phyloP scores from a whole-genome alignment of 2,113 vertebrate genomes.

The Todiramphus saurophagus region DNA sequence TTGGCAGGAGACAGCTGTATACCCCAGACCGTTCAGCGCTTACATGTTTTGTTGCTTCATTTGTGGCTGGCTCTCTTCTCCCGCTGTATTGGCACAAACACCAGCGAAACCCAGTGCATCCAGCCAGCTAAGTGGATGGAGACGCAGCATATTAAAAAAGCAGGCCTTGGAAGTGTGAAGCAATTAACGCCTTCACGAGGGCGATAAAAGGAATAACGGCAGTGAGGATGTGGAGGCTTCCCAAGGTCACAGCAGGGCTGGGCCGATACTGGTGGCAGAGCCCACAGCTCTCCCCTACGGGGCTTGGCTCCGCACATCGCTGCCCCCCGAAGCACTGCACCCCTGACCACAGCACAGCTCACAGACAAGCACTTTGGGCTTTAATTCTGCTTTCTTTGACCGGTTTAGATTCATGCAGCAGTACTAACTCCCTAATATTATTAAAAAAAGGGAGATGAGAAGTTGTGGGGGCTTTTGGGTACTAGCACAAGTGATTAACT shows the following conservation, averaged over 20 bases:
- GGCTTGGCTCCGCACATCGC: neutral
- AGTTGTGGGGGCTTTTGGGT: neutral
- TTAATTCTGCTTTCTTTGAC: neutral
- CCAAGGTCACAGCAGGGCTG: accelerated
- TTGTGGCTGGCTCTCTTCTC: neutral
- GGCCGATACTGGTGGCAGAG: neutral
- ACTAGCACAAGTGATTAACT: neutral
- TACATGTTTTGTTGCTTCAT: neutral
- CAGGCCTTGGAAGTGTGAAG: neutral
- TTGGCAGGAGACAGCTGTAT: neutral
- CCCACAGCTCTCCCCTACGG: neutral
- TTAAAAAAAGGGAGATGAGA: neutral
- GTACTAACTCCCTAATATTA: neutral
- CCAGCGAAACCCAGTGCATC: neutral
- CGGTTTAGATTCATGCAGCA: neutral
- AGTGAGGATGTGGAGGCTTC: neutral
- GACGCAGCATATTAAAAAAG: neutral
- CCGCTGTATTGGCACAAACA: neutral
- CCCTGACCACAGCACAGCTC: accelerated
- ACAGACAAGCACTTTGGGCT: neutral
- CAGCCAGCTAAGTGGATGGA: neutral
- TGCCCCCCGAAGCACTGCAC: accelerated
- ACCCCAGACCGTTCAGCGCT: neutral
- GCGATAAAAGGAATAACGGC: neutral
- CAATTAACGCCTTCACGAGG: neutral